These are phyloP conservation scores for Uropsilus gracilis DNA, from an alignment of 2,113 vertebrate species.

Conservation along the genomic window DNA sequence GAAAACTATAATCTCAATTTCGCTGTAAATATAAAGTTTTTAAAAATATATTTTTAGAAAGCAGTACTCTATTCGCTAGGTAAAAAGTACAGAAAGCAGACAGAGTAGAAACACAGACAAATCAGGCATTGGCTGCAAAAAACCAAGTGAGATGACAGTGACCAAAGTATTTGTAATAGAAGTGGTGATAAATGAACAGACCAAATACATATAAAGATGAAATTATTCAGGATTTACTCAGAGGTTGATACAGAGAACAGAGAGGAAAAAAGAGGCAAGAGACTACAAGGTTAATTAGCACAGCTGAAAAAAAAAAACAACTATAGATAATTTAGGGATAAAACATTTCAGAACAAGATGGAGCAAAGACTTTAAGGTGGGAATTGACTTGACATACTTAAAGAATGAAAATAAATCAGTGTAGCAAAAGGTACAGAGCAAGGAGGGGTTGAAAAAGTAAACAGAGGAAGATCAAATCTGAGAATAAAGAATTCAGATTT, in stretches of 20 bases:
- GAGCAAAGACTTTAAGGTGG: background rate
- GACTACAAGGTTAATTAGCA: background rate
- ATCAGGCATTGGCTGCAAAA: background rate
- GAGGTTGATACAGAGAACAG: background rate
- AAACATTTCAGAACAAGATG: background rate
- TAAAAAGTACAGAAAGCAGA: background rate
- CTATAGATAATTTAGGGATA: background rate
- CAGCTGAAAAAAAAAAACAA: background rate
- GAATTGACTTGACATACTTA: background rate
- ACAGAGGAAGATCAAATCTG: background rate
- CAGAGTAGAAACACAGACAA: background rate
- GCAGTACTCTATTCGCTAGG: background rate
- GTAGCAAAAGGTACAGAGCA: background rate
- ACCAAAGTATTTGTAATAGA: background rate
- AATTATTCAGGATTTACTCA: conserved; percentile 30
- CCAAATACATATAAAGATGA: conserved; percentile 33
- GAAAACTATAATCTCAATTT: conserved; percentile 11
- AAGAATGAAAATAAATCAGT: conserved; percentile 9
- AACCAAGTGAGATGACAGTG: conserved; percentile 26
- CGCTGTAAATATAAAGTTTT: conserved; percentile 34
- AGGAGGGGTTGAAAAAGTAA: background rate
- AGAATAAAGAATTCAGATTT: conserved; percentile 19
- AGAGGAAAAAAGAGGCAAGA: background rate
- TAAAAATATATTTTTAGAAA: conserved; percentile 21
- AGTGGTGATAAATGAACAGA: conserved; percentile 29